Evolutionary conservation across 2,113 vertebrate genomes (phyloP).

Genomic region (Phalacrocorax carbo): DNA sequence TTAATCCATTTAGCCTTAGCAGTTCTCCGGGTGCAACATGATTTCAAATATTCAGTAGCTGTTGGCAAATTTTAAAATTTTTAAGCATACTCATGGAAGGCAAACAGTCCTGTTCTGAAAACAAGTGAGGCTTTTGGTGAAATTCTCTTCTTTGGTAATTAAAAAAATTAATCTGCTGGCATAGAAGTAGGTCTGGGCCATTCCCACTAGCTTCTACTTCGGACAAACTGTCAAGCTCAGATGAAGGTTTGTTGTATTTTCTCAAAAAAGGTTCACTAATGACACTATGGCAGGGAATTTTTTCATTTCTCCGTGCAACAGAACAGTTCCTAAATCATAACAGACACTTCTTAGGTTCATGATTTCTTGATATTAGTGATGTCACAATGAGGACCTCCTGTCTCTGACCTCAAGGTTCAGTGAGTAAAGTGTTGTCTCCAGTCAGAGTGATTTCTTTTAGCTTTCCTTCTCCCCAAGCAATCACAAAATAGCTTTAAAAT

Average conservation of each 20-base stretch:
- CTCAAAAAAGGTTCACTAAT: neutral
- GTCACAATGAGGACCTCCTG: neutral
- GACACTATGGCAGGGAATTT: neutral
- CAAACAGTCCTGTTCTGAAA: neutral
- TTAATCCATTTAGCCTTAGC: neutral
- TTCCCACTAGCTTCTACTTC: neutral
- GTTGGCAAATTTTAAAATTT: neutral
- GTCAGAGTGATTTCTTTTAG: neutral
- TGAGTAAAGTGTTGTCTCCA: neutral
- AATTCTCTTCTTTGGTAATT: neutral
- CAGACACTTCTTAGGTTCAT: neutral
- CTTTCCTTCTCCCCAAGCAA: neutral
- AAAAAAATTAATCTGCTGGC: neutral
- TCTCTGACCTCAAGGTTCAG: neutral
- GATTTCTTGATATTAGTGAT: neutral
- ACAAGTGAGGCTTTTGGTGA: neutral
- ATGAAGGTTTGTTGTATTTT: neutral
- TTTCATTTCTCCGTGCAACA: neutral
- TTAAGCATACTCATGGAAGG: neutral
- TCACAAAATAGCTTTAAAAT: slow-evolving; percentile 14
- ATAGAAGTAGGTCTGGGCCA: neutral
- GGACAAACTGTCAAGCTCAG: neutral
- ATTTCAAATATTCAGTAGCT: neutral
- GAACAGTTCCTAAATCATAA: neutral
- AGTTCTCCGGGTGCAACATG: neutral